A percentile compares a stretch with the other conserved stretches of the same genome.
Evolutionary conservation across 2,888 invertebrate species (phyloP).

Genomic region (Frankliniella fusca): DNA sequence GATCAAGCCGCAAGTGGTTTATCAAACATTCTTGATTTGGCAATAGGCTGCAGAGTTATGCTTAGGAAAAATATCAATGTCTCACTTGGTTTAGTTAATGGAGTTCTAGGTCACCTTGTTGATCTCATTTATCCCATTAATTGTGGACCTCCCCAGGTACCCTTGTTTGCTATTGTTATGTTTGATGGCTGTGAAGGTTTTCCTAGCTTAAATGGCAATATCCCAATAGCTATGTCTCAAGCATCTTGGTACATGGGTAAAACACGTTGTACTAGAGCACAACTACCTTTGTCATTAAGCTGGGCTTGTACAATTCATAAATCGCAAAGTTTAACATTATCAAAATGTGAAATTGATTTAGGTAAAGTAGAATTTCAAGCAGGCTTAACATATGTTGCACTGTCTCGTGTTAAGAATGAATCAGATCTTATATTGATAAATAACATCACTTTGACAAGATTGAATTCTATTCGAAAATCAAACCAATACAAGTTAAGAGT

Average conservation of each 20-base stretch:
- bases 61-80: background rate
- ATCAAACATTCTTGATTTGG: background rate
- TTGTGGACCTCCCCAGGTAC: background rate
- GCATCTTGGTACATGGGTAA: background rate
- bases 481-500: background rate
- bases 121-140: background rate
- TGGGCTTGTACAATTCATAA: too few relatives aligned
- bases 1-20: background rate
- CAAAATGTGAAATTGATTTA: conserved; percentile 23
- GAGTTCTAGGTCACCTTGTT: background rate
- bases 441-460: conserved; percentile 31
- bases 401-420: conserved; percentile 33
- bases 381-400: conserved; percentile 33
- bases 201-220: background rate
- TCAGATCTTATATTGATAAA: conserved; percentile 31
- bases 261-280: too few relatives aligned
- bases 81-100: background rate
- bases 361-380: conserved; percentile 32
- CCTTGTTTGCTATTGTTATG: background rate
- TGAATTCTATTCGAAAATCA: background rate
- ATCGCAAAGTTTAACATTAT: too few relatives aligned
- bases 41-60: background rate
- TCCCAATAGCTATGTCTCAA: background rate
- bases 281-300: too few relatives aligned
- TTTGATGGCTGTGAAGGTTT: background rate